Base-by-base conservation (phyloP, 2,113 vertebrate species). In the Rhinolophus ferrumequinum region DNA sequence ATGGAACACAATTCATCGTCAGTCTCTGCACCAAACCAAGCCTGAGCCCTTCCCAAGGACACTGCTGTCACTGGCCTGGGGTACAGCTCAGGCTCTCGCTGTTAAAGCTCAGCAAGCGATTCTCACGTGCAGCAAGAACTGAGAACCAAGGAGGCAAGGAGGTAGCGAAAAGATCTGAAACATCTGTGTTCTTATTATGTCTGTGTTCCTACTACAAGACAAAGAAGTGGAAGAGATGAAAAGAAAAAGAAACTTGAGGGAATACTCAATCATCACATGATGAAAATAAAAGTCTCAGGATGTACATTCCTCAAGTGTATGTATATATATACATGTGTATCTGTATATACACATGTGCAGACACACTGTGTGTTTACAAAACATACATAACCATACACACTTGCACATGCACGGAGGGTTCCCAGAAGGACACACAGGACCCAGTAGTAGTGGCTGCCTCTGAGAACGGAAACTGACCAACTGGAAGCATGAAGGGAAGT, bases 1-100 rank as follows among this genome's bases (percentile, higher is more conserved):
- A 30, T 28, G 2, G 6, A 0, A 11, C 33, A 28, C 0, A 1
- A 22, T 9, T 33, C 6, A 30, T 3, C 38, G 24, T n/a, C 26
- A 22, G 12, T 1, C 60, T 76, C 24, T 19, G 3, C 66, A 54
- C 3, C 44, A 30, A n/a, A 22, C 64, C 62, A 47, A n/a, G 19
- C 41, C 12, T 2, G 5, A 15, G 11, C 28, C 24, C 5, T n/a
- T 7, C n/a, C 4, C 1, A 44, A 35, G 12, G 8, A 62, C 26
- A 62, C 44, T 30, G 3, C 2, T 19, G 15, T 7, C 15, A 47
- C 4, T 1, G 21, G 35, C 11, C 26, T 15, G n/a, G 41, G 14
- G 6, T 3, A 35, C 1, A 2, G 33, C 21, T 41, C 19, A 41
- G 73, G 72, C 7, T 5, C 41, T 0, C 8, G 47, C 13, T 24